Percentiles rank a stretch among this genome's conserved stretches.
Evolutionary conservation across 2,888 invertebrate genomes (phyloP).

Genomic region (Holacanthella duospinosa): DNA sequence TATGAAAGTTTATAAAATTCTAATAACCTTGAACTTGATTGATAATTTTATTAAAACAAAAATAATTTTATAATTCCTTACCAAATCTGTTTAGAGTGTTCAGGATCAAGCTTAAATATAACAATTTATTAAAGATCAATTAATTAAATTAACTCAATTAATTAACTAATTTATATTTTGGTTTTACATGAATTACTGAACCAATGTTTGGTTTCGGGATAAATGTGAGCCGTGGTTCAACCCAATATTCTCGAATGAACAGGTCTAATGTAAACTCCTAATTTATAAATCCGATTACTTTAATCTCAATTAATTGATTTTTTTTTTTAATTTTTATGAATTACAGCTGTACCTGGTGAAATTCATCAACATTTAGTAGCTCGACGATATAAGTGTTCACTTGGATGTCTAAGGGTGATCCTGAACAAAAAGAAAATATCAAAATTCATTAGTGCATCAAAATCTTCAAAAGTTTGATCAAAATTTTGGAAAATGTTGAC

Average conservation of each 20-base stretch:
- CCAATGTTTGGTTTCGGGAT: conserved; percentile 9
- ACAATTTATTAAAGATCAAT: too few species aligned
- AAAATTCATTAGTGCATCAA: too few species aligned
- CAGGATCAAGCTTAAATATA: conserved; percentile 8
- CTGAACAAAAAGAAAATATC: not conserved
- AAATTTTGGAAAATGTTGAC: too few species aligned
- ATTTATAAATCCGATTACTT: not conserved
- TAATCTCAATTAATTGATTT: not conserved
- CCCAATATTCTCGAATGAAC: conserved; percentile 10
- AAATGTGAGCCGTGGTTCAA: conserved; percentile 8
- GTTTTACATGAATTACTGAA: conserved; percentile 1
- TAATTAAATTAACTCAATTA: not conserved
- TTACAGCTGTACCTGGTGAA: conserved; percentile 5
- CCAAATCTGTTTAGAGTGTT: conserved; percentile 8
- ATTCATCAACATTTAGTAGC: conserved; percentile 7
- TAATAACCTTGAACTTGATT: too few species aligned
- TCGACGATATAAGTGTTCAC: conserved; percentile 9
- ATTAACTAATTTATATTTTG: not conserved
- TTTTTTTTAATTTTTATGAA: not conserved
- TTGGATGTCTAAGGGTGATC: not conserved
- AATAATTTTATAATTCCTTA: not conserved
- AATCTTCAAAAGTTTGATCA: too few species aligned
- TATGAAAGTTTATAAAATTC: too few species aligned
- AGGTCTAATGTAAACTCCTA: conserved; percentile 10
- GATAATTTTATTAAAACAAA: too few species aligned